These are phyloP conservation scores for Platycheirus albimanus DNA, from an alignment of 2,888 invertebrate genomes.

Conservation along the genomic window DNA sequence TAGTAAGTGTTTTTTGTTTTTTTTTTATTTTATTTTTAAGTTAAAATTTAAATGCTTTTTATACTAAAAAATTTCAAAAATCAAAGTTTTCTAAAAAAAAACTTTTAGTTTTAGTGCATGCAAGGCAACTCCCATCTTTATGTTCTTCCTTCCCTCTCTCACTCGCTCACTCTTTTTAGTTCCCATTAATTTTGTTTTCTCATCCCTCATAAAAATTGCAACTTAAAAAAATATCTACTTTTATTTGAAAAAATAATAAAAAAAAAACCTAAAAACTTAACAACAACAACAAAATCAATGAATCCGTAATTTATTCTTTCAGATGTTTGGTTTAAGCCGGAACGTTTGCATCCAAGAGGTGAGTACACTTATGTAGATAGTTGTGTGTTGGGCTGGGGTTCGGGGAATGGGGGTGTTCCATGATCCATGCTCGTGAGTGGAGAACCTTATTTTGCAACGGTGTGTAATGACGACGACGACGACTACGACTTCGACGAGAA, in stretches of 20 bases:
- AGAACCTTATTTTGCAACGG: conserved; percentile 26
- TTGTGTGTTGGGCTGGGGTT: no score
- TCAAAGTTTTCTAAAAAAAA: conserved; percentile 1
- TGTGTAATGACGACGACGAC: conserved; percentile 39
- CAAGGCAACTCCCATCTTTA: conserved; percentile 54
- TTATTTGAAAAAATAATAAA: conserved; percentile 10
- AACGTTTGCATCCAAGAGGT: conserved; percentile 95
- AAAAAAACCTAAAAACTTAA: conserved; percentile 14
- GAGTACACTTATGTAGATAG: conserved; percentile 83
- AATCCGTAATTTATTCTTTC: conserved; percentile 84
- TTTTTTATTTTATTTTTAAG: conserved; percentile 30
- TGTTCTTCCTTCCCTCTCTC: conserved; percentile 46
- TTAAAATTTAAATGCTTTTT: conserved; percentile 13
- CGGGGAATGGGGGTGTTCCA: conserved; percentile 11
- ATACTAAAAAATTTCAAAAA: background rate
- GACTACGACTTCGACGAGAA: background rate
- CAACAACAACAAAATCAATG: conserved; percentile 77
- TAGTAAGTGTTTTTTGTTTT: conserved; percentile 78
- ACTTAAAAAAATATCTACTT: conserved; percentile 30
- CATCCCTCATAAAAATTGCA: conserved; percentile 77
- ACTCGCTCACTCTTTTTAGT: conserved; percentile 18
- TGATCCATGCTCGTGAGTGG: background rate
- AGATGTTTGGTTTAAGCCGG: conserved; percentile 97
- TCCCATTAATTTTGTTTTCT: conserved; percentile 43
- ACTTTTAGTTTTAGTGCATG: conserved; percentile 27